Evolutionary conservation across 2,888 invertebrate species (phyloP).

Genomic region (Microctonus hyperodae): DNA sequence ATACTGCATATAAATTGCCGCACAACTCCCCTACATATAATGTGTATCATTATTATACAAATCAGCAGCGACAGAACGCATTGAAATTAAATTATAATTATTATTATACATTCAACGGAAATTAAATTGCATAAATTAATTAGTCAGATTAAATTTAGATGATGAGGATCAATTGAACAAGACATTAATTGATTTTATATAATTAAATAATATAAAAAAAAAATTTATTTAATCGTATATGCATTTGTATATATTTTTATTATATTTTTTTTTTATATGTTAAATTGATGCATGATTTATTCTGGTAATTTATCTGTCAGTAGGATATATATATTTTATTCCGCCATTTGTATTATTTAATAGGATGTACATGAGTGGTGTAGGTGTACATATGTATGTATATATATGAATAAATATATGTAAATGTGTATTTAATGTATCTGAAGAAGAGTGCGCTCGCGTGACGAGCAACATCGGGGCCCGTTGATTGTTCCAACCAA

Average conservation of each 20-base stretch:
- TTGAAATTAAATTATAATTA: neutral
- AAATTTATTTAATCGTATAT: neutral
- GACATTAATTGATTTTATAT: neutral
- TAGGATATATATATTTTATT: neutral
- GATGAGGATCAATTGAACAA: neutral
- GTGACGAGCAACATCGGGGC: constrained; percentile 59
- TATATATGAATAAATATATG: neutral
- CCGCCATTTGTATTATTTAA: too few species aligned
- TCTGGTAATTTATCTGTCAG: neutral
- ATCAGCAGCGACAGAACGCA: neutral
- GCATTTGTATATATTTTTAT: too few species aligned
- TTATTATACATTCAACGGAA: neutral
- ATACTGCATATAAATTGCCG: too few species aligned
- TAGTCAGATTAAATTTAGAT: neutral
- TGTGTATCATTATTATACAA: neutral
- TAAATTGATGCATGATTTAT: neutral
- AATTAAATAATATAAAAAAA: neutral
- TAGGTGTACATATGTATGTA: neutral
- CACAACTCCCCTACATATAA: too few species aligned
- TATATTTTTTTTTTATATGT: neutral
- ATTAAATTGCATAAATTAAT: neutral
- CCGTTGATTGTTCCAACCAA: constrained; percentile 59
- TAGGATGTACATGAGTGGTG: too few species aligned
- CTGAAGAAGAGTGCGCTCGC: constrained; percentile 39
- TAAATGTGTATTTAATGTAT: neutral